A percentile compares a stretch with the other conserved stretches of the same genome.
These are phyloP conservation scores for Aphaenogaster floridana DNA, from an alignment of 1,140 invertebrate genomes.

Conservation along the genomic window DNA sequence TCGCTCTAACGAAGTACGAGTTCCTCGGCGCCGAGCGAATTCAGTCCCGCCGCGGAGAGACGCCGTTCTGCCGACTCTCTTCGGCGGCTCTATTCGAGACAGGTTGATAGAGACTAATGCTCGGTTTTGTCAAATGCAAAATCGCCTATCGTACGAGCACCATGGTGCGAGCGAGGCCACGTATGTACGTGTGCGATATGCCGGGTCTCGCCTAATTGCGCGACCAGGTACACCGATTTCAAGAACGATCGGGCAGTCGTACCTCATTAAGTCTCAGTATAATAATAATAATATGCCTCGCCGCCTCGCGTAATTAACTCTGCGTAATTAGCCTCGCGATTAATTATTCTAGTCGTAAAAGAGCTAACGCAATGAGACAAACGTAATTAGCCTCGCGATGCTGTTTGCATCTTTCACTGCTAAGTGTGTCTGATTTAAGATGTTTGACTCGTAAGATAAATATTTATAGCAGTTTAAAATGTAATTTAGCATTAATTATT, in stretches of 20 bases:
- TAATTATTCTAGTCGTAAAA: constrained; percentile 16
- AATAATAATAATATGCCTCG: constrained; percentile 18
- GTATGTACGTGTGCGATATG: neutral
- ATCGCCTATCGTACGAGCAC: constrained; percentile 19
- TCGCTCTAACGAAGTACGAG: constrained; percentile 78
- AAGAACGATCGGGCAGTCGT: constrained; percentile 33
- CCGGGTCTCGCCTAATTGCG: constrained; percentile 21
- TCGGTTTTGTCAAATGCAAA: constrained; percentile 50
- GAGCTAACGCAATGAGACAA: neutral
- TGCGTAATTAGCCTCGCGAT: constrained; percentile 17
- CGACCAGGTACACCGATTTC: constrained; percentile 31
- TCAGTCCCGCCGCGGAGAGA: constrained; percentile 57
- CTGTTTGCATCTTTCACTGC: neutral
- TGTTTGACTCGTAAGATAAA: neutral
- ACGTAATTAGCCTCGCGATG: neutral
- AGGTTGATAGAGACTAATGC: constrained; percentile 78
- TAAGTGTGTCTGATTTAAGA: neutral
- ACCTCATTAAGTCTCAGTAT: neutral
- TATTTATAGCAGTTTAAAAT: neutral
- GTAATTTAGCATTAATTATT: neutral
- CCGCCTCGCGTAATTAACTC: constrained; percentile 17
- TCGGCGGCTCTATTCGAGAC: constrained; percentile 65
- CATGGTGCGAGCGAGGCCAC: neutral
- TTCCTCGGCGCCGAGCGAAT: constrained; percentile 51
- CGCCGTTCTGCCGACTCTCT: neutral